These are phyloP conservation scores for Sicus ferrugineus DNA, from an alignment of 2,888 invertebrate species.

Conservation along the genomic window DNA sequence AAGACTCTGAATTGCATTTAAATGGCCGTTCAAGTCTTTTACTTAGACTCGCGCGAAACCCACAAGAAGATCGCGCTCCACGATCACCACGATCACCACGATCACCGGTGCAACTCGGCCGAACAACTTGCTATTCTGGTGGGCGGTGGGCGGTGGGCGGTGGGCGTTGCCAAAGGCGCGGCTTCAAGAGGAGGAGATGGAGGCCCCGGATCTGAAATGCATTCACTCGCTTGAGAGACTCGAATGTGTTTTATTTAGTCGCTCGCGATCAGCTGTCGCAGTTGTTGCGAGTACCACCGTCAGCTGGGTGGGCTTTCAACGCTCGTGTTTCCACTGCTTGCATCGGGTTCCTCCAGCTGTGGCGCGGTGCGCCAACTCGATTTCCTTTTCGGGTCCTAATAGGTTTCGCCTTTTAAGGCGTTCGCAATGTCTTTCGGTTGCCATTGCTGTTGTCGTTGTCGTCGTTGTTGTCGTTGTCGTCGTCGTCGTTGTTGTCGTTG, in stretches of 20 bases:
- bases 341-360: constrained; percentile 7
- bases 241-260: constrained; percentile 14
- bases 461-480: constrained; percentile 39
- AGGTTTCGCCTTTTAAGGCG: constrained; percentile 58
- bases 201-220: too few relatives aligned
- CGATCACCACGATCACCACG: constrained; percentile 6
- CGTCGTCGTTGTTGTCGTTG: constrained; percentile 29
- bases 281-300: constrained; percentile 21
- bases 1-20: not conserved
- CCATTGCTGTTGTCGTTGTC: constrained; percentile 28
- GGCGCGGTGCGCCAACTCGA: constrained; percentile 37
- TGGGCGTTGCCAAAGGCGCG: too few relatives aligned
- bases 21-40: too few relatives aligned
- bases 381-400: constrained; percentile 55
- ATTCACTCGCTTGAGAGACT: too few relatives aligned
- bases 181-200: too few relatives aligned
- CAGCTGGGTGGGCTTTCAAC: constrained; percentile 51
- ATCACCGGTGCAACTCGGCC: not conserved
- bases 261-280: constrained; percentile 7
- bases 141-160: too few relatives aligned
- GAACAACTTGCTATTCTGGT: too few relatives aligned
- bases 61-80: too few relatives aligned
- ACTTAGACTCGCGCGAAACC: too few relatives aligned
- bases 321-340: not conserved
- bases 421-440: constrained; percentile 47